phyloP scores from a whole-genome alignment of 2,113 vertebrate species.

The Brachyhypopomus gauderio region DNA sequence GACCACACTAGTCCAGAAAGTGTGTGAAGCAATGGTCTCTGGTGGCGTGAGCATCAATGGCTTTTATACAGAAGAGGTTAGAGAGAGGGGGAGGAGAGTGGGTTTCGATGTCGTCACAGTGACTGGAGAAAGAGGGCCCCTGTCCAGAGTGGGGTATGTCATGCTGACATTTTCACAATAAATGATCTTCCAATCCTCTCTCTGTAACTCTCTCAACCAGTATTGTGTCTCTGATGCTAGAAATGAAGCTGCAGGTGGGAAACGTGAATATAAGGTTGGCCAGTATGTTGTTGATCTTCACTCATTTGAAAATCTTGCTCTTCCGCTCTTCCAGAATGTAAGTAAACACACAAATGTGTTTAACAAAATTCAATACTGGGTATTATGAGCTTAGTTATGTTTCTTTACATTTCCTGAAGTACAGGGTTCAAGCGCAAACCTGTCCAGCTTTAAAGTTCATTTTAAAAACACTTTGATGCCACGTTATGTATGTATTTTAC shows the following conservation, averaged over 20 bases:
- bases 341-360: constrained; percentile 57
- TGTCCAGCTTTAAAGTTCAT: too few species aligned
- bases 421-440: too few species aligned
- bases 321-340: constrained; percentile 87
- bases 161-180: constrained; percentile 15
- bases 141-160: constrained; percentile 87
- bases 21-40: constrained; percentile 77
- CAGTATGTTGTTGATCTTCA: constrained; percentile 87
- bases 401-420: too few species aligned
- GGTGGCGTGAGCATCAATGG: constrained; percentile 79
- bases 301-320: constrained; percentile 87
- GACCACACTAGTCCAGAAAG: constrained; percentile 91
- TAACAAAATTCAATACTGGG: too few species aligned
- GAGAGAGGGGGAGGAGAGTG: constrained; percentile 82
- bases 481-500: too few species aligned
- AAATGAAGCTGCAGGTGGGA: constrained; percentile 64
- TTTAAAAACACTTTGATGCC: too few species aligned
- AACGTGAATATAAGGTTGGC: constrained; percentile 80
- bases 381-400: too few species aligned
- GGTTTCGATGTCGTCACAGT: constrained; percentile 96
- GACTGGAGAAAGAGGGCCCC: constrained; percentile 80
- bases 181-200: constrained; percentile 32
- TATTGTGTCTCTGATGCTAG: constrained; percentile 47
- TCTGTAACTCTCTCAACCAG: constrained; percentile 30
- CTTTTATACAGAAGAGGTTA: constrained; percentile 97